These are phyloP conservation scores for Siniperca undulata DNA, from an alignment of 2,797 vertebrate species.

Conservation along the genomic window DNA sequence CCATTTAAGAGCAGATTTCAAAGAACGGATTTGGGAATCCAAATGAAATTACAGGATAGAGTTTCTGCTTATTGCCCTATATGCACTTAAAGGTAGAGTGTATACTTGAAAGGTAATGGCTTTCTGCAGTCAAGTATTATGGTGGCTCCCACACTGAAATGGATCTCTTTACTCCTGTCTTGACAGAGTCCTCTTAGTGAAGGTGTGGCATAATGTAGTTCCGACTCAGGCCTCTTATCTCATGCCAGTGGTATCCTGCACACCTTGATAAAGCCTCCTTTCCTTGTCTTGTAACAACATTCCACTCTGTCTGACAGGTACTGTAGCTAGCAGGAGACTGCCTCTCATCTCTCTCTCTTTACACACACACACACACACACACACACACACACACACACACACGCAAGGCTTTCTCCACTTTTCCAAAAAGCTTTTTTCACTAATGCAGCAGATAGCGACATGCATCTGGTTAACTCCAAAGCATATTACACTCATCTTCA, in stretches of 20 bases:
- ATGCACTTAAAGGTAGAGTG: conserved; percentile 81
- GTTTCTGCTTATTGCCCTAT: conserved; percentile 77
- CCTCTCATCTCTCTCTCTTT: conserved; percentile 59
- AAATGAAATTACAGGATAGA: conserved; percentile 77
- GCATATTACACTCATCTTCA: conserved; percentile 40
- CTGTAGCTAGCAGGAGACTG: conserved; percentile 56
- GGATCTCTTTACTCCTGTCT: conserved; percentile 78
- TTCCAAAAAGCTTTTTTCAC: conserved; percentile 41
- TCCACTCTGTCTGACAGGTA: conserved; percentile 74
- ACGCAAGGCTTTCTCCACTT: conserved; percentile 31
- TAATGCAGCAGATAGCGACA: conserved; percentile 48
- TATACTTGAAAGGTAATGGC: conserved; percentile 79
- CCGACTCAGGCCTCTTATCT: conserved; percentile 75
- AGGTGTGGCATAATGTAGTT: conserved; percentile 81
- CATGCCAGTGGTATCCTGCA: conserved; percentile 78
- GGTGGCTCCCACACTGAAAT: conserved; percentile 74
- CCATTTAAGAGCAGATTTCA: conserved; percentile 75
- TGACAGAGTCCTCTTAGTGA: conserved; percentile 78
- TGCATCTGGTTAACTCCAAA: conserved; percentile 54
- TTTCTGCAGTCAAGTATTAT: conserved; percentile 72
- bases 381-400: conserved; percentile 26
- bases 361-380: not conserved
- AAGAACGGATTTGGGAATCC: conserved; percentile 67
- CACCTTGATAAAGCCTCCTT: conserved; percentile 78
- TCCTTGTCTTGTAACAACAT: conserved; percentile 77